Conservation (phyloP, 1,140 invertebrate species). For the Lanistes nyassanus region DNA sequence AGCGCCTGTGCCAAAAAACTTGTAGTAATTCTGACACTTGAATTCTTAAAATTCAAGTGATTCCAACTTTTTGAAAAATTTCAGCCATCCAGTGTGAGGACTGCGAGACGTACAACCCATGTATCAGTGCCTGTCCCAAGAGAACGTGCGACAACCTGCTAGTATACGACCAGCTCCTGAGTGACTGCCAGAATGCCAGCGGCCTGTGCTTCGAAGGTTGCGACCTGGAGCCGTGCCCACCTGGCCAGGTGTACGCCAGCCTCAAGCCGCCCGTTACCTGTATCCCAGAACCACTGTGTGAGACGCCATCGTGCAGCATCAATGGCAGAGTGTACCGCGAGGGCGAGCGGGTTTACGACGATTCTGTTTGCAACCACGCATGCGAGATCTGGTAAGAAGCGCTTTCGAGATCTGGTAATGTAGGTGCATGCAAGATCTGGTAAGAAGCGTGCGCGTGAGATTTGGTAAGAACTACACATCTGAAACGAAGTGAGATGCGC, state of each 20-base stretch:
- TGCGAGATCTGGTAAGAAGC: slow-evolving; percentile 78
- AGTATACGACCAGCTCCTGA: slow-evolving; percentile 69
- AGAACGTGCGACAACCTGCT: slow-evolving; percentile 85
- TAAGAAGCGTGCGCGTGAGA: no score
- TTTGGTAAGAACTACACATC: no score
- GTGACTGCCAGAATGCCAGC: slow-evolving; percentile 73
- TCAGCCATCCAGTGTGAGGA: slow-evolving; percentile 88
- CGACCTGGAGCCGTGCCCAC: slow-evolving; percentile 76
- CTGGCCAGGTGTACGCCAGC: slow-evolving; percentile 76
- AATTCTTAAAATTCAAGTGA: no score
- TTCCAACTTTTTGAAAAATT: slow-evolving; percentile 7
- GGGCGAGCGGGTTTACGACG: slow-evolving; percentile 78
- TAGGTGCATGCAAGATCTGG: no score
- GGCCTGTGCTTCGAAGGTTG: slow-evolving; percentile 72
- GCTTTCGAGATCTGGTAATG: not conserved
- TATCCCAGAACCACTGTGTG: slow-evolving; percentile 78
- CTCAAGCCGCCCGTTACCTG: slow-evolving; percentile 75
- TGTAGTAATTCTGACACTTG: no score
- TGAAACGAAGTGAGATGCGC: no score
- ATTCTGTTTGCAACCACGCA: slow-evolving; percentile 69
- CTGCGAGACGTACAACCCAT: slow-evolving; percentile 82
- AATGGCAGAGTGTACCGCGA: slow-evolving; percentile 77
- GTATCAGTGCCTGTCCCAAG: slow-evolving; percentile 81
- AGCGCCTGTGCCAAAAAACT: no score
- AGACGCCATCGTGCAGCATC: slow-evolving; percentile 75